Evolutionary conservation across 64 coral and sea anemone species (phyloP).

Genomic region (Stichodactyla mertensii): DNA sequence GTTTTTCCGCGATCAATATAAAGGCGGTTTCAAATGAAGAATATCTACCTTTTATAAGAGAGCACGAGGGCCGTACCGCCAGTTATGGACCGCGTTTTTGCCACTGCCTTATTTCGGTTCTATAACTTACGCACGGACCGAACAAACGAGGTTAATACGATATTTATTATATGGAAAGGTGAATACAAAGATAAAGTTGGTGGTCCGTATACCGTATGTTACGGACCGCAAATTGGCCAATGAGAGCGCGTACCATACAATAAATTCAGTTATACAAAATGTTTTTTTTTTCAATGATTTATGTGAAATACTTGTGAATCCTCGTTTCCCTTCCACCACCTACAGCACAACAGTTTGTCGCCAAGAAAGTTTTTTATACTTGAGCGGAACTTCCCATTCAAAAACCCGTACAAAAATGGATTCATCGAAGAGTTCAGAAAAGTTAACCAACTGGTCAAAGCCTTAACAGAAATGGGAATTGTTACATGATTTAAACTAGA

Average conservation of each 20-base stretch:
- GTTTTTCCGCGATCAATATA: neutral
- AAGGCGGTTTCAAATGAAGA: neutral
- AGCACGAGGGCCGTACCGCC: too few relatives aligned
- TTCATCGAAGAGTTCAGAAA: conserved; percentile 81
- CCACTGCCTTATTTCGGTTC: too few relatives aligned
- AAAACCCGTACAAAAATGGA: conserved; percentile 84
- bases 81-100: too few relatives aligned
- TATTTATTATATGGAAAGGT: too few relatives aligned
- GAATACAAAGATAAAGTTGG: too few relatives aligned
- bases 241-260: too few relatives aligned
- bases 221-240: too few relatives aligned
- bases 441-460: conserved; percentile 50
- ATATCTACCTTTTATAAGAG: too few relatives aligned
- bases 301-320: conserved; percentile 34
- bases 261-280: too few relatives aligned
- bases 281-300: neutral
- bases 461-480: conserved; percentile 59
- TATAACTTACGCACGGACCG: too few relatives aligned
- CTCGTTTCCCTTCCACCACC: neutral
- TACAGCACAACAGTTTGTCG: conserved; percentile 56
- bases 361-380: conserved; percentile 48
- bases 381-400: conserved; percentile 67
- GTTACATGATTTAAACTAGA: conserved; percentile 42
- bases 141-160: too few relatives aligned
- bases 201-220: too few relatives aligned